Evolutionary conservation across 2,888 invertebrate species (phyloP).

Genomic region (Agrochola circellaris): DNA sequence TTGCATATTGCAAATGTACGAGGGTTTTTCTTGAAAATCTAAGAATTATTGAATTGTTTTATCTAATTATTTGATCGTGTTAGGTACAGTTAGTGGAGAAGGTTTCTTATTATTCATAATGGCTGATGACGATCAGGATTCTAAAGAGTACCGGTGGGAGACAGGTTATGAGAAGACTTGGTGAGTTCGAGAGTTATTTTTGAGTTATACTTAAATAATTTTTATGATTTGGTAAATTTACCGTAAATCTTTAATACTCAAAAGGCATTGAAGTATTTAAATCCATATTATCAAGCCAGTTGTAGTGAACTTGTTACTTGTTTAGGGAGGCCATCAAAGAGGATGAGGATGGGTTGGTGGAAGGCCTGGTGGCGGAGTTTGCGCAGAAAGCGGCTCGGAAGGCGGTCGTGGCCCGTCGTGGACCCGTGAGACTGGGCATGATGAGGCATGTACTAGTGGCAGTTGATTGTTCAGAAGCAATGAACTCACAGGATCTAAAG

Average conservation of each 20-base stretch:
- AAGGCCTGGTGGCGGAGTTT: slow-evolving; percentile 97
- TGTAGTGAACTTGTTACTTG: slow-evolving; percentile 30
- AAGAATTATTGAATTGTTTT: slow-evolving; percentile 11
- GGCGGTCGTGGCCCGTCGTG: slow-evolving; percentile 92
- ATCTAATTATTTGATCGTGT: not conserved
- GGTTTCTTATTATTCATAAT: slow-evolving; percentile 78
- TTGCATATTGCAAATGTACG: not conserved
- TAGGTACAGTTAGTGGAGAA: not conserved
- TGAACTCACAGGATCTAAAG: slow-evolving; percentile 98
- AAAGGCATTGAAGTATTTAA: not conserved
- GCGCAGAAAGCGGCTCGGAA: slow-evolving; percentile 97
- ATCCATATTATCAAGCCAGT: not conserved
- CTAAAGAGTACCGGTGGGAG: slow-evolving; percentile 98
- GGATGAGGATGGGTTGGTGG: slow-evolving; percentile 98
- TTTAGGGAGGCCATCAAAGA: slow-evolving; percentile 98
- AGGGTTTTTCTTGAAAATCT: not conserved
- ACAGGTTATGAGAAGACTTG: slow-evolving; percentile 98
- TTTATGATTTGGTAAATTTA: not conserved
- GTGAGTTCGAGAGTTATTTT: slow-evolving; percentile 86
- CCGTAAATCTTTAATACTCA: not conserved
- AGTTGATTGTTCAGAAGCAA: slow-evolving; percentile 98
- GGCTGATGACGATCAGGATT: slow-evolving; percentile 96
- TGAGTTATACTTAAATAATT: not conserved
- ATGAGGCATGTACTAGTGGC: slow-evolving; percentile 98
- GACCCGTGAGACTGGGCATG: slow-evolving; percentile 98